Percentiles rank a stretch among this genome's conserved stretches.
phyloP scores from a whole-genome alignment of 1,140 invertebrate genomes.

The Eriocheir sinensis region DNA sequence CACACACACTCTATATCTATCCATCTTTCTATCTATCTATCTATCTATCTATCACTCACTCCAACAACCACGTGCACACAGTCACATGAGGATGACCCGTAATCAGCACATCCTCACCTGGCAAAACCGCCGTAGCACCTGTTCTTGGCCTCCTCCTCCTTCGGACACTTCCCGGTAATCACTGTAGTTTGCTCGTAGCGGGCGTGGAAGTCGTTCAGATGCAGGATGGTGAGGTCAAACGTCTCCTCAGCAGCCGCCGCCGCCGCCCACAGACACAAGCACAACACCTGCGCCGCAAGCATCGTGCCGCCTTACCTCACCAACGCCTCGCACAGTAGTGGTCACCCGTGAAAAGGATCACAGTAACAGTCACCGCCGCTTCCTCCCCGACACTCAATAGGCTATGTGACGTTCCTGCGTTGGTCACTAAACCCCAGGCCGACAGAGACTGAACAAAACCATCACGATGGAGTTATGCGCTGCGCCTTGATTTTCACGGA shows the following conservation, averaged over 20 bases:
- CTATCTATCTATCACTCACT: too few species aligned
- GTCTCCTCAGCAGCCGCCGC: conserved; percentile 77
- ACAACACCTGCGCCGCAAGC: background rate
- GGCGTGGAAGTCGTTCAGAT: conserved; percentile 95
- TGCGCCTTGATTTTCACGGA: too few species aligned
- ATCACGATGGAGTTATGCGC: too few species aligned
- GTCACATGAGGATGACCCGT: too few species aligned
- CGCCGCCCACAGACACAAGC: background rate
- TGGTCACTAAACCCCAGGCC: too few species aligned
- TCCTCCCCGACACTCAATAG: too few species aligned
- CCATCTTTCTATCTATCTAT: too few species aligned
- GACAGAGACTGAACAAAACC: too few species aligned
- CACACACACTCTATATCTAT: background rate
- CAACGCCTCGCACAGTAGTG: too few species aligned
- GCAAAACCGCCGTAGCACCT: conserved; percentile 93
- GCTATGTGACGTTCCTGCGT: too few species aligned
- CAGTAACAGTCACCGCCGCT: too few species aligned
- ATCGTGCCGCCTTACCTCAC: background rate
- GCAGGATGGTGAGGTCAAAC: conserved; percentile 89
- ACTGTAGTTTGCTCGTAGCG: conserved; percentile 89
- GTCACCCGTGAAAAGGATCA: too few species aligned
- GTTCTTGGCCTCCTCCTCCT: conserved; percentile 81
- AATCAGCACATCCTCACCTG: conserved; percentile 83
- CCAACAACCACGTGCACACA: conserved; percentile 12
- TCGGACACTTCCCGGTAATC: conserved; percentile 86